These are phyloP conservation scores for Halictus quadricinctus DNA, from an alignment of 2,888 invertebrate species.

Conservation along the genomic window DNA sequence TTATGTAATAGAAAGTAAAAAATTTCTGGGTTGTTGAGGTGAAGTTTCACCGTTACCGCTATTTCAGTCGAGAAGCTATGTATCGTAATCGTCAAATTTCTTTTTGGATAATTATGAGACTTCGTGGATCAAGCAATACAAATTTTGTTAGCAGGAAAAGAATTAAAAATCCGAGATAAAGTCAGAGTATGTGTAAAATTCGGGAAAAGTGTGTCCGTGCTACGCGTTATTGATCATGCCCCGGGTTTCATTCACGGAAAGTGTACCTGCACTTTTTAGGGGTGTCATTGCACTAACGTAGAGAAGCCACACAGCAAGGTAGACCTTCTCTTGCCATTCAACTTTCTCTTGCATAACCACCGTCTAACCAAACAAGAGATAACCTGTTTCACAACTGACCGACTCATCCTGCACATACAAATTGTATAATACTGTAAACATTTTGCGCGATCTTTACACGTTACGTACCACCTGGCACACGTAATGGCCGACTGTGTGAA, in stretches of 20 bases:
- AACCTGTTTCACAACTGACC: background rate
- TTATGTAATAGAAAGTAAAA: no score
- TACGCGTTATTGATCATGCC: background rate
- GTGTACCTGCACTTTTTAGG: background rate
- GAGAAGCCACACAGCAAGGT: background rate
- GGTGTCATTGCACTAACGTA: background rate
- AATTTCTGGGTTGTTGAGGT: no score
- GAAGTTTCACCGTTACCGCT: no score
- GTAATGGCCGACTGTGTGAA: background rate
- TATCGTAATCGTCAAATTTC: no score
- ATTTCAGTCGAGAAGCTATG: no score
- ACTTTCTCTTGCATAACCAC: background rate
- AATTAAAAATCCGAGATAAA: no score
- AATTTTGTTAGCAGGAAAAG: no score
- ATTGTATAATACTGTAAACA: background rate
- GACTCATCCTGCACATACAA: background rate
- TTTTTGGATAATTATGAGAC: no score
- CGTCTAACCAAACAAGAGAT: background rate
- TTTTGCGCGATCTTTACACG: background rate
- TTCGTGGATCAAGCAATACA: no score
- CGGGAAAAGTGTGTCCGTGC: background rate
- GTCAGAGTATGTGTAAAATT: background rate
- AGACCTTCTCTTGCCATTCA: background rate
- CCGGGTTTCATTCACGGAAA: background rate
- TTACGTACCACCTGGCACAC: background rate